Percentiles rank a stretch among this genome's conserved stretches.
These are phyloP conservation scores for Caenorhabditis japonica DNA, from an alignment of 2,888 invertebrate species.

Conservation along the genomic window DNA sequence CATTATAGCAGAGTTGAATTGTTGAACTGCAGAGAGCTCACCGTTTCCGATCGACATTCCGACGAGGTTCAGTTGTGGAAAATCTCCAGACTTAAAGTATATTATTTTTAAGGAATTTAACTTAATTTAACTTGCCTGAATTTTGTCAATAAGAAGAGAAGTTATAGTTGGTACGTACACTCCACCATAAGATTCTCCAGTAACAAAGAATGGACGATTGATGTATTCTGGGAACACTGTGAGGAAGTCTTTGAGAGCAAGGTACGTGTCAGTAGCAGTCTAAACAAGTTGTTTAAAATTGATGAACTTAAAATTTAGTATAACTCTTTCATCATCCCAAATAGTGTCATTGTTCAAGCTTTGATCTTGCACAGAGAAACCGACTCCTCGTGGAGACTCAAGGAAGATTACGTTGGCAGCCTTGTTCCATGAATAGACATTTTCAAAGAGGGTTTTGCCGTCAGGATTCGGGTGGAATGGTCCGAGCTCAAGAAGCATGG, in stretches of 20 bases:
- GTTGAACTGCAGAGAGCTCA: slow-evolving; percentile 62
- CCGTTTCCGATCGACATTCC: slow-evolving; percentile 74
- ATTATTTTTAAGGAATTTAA: not conserved
- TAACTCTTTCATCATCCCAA: slow-evolving; percentile 63
- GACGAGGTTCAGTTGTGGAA: slow-evolving; percentile 65
- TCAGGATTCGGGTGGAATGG: slow-evolving; percentile 73
- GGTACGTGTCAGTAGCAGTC: slow-evolving; percentile 78
- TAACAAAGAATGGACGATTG: slow-evolving; percentile 78
- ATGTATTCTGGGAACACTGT: slow-evolving; percentile 79
- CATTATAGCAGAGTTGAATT: slow-evolving; percentile 64
- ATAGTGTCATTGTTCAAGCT: slow-evolving; percentile 59
- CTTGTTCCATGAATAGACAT: slow-evolving; percentile 77
- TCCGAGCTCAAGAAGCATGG: slow-evolving; percentile 60
- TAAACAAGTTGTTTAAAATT: slow-evolving; percentile 53
- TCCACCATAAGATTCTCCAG: slow-evolving; percentile 62
- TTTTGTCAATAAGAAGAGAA: slow-evolving; percentile 64
- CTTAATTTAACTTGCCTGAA: slow-evolving; percentile 37
- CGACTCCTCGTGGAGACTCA: slow-evolving; percentile 80
- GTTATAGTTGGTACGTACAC: slow-evolving; percentile 66
- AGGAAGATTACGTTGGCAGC: slow-evolving; percentile 79
- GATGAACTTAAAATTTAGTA: not conserved
- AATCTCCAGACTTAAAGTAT: slow-evolving; percentile 55
- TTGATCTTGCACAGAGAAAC: slow-evolving; percentile 78
- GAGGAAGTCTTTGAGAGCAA: slow-evolving; percentile 79
- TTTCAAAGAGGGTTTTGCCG: slow-evolving; percentile 74